A percentile compares a stretch with the other conserved stretches of the same genome.
Evolutionary conservation across 2,888 invertebrate species (phyloP).

Genomic region (Microctonus aethiopoides): DNA sequence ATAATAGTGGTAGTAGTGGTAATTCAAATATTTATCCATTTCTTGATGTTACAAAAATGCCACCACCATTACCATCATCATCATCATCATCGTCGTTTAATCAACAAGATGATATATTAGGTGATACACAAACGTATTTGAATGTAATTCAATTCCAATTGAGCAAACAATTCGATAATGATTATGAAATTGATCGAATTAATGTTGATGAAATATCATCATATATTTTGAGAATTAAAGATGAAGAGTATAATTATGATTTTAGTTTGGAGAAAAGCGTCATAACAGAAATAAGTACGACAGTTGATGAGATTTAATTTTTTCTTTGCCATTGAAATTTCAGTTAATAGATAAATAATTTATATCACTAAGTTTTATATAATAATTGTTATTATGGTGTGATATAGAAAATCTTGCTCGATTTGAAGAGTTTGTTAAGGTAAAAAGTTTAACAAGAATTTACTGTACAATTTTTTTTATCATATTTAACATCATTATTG

Average conservation of each 20-base stretch:
- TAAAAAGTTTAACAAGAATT: too few species aligned
- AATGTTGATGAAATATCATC: slow-evolving; percentile 70
- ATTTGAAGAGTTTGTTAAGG: too few species aligned
- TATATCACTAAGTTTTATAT: too few species aligned
- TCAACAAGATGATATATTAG: slow-evolving; percentile 28
- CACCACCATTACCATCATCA: slow-evolving; percentile 40
- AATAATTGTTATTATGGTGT: too few species aligned
- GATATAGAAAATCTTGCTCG: too few species aligned
- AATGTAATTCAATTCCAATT: slow-evolving; percentile 72
- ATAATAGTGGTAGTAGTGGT: slow-evolving; percentile 27
- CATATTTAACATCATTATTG: too few species aligned
- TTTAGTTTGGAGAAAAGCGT: slow-evolving; percentile 71
- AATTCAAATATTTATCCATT: slow-evolving; percentile 53
- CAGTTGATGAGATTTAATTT: slow-evolving; percentile 24
- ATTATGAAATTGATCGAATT: slow-evolving; percentile 66
- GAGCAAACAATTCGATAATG: slow-evolving; percentile 69
- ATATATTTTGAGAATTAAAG: slow-evolving; percentile 69
- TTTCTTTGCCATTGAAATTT: neutral
- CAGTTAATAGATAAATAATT: neutral
- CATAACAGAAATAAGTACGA: slow-evolving; percentile 67
- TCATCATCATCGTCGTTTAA: slow-evolving; percentile 28
- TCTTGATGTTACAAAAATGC: slow-evolving; percentile 29
- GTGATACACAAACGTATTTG: slow-evolving; percentile 63
- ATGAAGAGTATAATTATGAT: slow-evolving; percentile 68
- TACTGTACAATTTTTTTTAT: too few species aligned